phyloP scores from a whole-genome alignment of 2,888 invertebrate genomes.

The Drosophila glabriapex region DNA sequence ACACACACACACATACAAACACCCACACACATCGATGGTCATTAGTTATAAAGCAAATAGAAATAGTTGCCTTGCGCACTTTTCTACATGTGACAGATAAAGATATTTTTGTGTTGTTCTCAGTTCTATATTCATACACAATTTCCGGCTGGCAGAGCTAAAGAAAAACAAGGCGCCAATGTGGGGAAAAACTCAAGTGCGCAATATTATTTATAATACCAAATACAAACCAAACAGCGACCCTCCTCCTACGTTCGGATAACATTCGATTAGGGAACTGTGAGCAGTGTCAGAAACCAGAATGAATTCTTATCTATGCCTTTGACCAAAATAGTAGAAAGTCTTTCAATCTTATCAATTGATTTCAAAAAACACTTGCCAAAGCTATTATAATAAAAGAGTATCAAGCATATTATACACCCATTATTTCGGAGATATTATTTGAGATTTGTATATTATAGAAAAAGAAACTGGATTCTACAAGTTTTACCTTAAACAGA shows the following conservation, averaged over 20 bases:
- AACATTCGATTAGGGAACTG: conserved; percentile 14
- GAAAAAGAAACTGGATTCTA: neutral
- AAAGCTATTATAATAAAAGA: neutral
- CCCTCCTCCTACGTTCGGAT: neutral
- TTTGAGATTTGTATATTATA: neutral
- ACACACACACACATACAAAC: neutral
- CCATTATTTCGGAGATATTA: neutral
- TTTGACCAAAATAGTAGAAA: neutral
- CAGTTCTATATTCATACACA: conserved; percentile 71
- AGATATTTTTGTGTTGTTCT: conserved; percentile 48
- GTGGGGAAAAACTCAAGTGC: conserved; percentile 48
- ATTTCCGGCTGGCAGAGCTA: conserved; percentile 58
- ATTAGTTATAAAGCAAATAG: conserved; percentile 49
- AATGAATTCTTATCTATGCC: neutral
- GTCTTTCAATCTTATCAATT: neutral
- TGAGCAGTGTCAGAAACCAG: neutral
- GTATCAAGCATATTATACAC: neutral
- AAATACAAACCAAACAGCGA: conserved; percentile 4
- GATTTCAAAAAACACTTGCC: neutral
- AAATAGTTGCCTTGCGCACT: conserved; percentile 41
- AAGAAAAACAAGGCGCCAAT: conserved; percentile 22
- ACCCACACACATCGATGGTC: conserved; percentile 4
- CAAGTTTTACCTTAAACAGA: neutral
- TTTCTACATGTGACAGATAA: conserved; percentile 59
- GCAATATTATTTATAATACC: conserved; percentile 34